phyloP scores from a whole-genome alignment of 2,113 vertebrate genomes.

The Lates calcarifer region DNA sequence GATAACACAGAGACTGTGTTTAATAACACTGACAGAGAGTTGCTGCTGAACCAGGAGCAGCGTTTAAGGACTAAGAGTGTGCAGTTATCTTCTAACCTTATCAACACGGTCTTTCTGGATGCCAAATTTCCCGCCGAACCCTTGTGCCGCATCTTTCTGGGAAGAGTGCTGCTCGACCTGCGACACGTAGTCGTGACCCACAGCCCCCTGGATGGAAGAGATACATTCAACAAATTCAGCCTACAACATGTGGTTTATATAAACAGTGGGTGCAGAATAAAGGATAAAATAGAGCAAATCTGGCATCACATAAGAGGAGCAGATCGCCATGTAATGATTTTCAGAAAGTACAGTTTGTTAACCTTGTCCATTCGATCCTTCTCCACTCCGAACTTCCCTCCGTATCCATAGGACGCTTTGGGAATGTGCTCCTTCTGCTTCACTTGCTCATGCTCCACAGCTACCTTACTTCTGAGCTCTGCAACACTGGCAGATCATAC shows the following conservation, averaged over 20 bases:
- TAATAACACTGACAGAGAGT: not conserved
- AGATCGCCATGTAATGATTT: not conserved
- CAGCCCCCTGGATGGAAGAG: slow-evolving; percentile 84
- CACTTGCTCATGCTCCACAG: slow-evolving; percentile 89
- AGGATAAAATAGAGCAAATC: not conserved
- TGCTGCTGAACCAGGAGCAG: no score
- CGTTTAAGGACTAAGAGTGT: no score
- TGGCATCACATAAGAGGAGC: not conserved
- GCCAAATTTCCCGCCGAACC: slow-evolving; percentile 95
- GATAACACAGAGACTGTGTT: not conserved
- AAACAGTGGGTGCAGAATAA: not conserved
- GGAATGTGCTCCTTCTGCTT: slow-evolving; percentile 92
- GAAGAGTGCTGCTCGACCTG: slow-evolving; percentile 92
- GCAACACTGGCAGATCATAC: slow-evolving; percentile 85
- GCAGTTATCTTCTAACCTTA: slow-evolving; percentile 84
- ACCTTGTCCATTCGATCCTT: slow-evolving; percentile 96
- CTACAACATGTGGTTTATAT: not conserved
- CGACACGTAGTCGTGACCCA: slow-evolving; percentile 91
- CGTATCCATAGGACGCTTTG: slow-evolving; percentile 95
- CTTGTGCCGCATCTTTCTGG: slow-evolving; percentile 92
- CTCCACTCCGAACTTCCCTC: slow-evolving; percentile 95
- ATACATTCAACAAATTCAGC: not conserved
- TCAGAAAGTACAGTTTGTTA: not conserved
- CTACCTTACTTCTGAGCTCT: slow-evolving; percentile 90
- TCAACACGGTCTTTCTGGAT: slow-evolving; percentile 93